Evolutionary conservation across 1,140 invertebrate species (phyloP).

Genomic region (Dryas iulia): DNA sequence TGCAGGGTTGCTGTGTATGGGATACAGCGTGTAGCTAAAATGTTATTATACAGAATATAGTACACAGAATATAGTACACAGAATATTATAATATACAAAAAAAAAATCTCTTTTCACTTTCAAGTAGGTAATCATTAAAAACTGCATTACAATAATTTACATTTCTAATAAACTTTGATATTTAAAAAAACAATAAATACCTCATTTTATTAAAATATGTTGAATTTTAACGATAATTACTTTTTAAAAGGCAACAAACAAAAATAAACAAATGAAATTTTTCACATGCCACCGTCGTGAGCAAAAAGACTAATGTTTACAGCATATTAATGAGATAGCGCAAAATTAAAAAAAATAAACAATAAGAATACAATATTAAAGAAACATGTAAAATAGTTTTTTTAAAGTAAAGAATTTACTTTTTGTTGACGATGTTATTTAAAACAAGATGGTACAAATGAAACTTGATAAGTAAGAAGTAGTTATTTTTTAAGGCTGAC

Average conservation of each 20-base stretch:
- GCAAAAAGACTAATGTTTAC: not conserved
- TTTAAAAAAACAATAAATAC: not conserved
- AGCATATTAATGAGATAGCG: slow-evolving; percentile 1
- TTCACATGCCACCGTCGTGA: not conserved
- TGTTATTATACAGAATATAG: too few species aligned
- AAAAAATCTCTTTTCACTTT: too few species aligned
- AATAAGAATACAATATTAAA: not conserved
- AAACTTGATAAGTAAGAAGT: not conserved
- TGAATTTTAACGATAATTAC: not conserved
- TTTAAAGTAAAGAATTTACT: not conserved
- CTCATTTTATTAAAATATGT: not conserved
- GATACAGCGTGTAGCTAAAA: too few species aligned
- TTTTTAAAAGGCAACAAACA: not conserved
- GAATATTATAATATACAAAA: too few species aligned
- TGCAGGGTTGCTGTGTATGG: too few species aligned
- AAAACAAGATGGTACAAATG: not conserved
- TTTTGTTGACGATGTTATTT: not conserved
- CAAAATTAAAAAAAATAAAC: not conserved
- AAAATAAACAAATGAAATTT: not conserved
- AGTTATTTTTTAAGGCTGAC: too few species aligned
- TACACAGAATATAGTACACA: too few species aligned
- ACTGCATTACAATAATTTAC: too few species aligned
- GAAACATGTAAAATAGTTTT: slow-evolving; percentile 1
- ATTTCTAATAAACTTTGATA: too few species aligned
- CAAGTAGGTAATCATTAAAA: too few species aligned